A percentile compares a stretch with the other conserved stretches of the same genome.
Conservation (phyloP, 2,797 vertebrate species). For the Macropodus opercularis region DNA sequence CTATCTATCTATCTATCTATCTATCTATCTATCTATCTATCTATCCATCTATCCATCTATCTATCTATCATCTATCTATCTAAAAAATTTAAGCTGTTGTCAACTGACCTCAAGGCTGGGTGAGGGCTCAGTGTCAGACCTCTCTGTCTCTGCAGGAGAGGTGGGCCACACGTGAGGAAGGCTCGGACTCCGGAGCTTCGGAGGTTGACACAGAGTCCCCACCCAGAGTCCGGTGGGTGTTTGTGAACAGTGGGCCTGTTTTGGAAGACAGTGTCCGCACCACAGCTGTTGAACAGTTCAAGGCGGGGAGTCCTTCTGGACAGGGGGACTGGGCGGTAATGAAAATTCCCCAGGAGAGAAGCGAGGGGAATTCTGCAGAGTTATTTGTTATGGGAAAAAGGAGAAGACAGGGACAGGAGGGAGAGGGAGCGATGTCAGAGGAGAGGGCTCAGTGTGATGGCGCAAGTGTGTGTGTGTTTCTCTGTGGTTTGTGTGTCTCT, state of each 20-base stretch:
- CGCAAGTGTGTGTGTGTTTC: slow-evolving; percentile 14
- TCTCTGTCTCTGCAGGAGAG: slow-evolving; percentile 49
- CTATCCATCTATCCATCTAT: too few species aligned
- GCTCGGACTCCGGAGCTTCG: slow-evolving; percentile 51
- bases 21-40: too few species aligned
- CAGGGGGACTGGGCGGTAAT: slow-evolving; percentile 78
- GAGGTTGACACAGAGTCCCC: slow-evolving; percentile 75
- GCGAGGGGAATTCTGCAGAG: slow-evolving; percentile 77
- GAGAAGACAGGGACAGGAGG: slow-evolving; percentile 78
- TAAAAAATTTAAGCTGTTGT: slow-evolving; percentile 57
- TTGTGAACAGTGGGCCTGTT: slow-evolving; percentile 79
- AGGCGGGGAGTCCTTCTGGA: slow-evolving; percentile 79
- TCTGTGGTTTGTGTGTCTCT: slow-evolving; percentile 28
- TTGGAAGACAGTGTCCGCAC: slow-evolving; percentile 75
- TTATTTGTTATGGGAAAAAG: slow-evolving; percentile 85
- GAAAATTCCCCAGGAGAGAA: slow-evolving; percentile 82
- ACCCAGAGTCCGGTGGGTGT: slow-evolving; percentile 70
- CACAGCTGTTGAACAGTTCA: slow-evolving; percentile 83
- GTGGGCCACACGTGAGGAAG: slow-evolving; percentile 60
- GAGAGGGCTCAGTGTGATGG: slow-evolving; percentile 50
- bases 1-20: too few species aligned
- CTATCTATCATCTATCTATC: too few species aligned
- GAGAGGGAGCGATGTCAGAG: slow-evolving; percentile 61
- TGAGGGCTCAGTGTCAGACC: slow-evolving; percentile 39
- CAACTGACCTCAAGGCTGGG: slow-evolving; percentile 31